Percentiles rank a stretch among this genome's conserved stretches.
Conservation (phyloP, 2,113 vertebrate genomes). For the Petrocephalus microphthalmus region DNA sequence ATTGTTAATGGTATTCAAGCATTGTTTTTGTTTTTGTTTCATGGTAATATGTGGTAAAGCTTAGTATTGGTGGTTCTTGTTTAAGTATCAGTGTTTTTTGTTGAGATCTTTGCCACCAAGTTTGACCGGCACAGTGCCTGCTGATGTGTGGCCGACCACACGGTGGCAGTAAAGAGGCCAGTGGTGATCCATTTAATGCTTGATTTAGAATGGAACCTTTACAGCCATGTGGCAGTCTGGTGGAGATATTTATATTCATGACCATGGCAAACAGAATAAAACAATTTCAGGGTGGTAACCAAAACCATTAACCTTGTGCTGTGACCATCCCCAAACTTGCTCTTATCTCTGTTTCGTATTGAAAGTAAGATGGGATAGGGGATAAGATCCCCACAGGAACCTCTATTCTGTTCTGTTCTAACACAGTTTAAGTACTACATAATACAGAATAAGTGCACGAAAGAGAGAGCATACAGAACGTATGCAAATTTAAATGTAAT, state of each 20-base stretch:
- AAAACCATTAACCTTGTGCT: neutral
- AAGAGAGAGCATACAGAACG: neutral
- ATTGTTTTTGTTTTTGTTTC: neutral
- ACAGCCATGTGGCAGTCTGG: neutral
- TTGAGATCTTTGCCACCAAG: neutral
- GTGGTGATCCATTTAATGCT: neutral
- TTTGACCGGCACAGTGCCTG: neutral
- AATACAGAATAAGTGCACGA: neutral
- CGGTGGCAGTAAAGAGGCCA: constrained; percentile 60
- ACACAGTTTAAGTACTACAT: neutral
- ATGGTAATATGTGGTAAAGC: neutral
- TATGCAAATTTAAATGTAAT: neutral
- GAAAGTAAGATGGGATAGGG: neutral
- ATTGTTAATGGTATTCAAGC: neutral
- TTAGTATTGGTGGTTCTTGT: neutral
- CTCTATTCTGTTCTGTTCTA: neutral
- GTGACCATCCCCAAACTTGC: too few relatives aligned
- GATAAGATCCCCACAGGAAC: neutral
- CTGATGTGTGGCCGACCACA: constrained; percentile 51
- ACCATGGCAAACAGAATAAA: neutral
- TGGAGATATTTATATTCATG: neutral
- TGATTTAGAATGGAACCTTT: neutral
- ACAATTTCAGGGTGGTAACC: neutral
- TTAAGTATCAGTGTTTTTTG: neutral
- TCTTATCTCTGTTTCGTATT: too few relatives aligned